phyloP scores from a whole-genome alignment of 2,797 vertebrate genomes.

The Phrynocephalus guinanensis region DNA sequence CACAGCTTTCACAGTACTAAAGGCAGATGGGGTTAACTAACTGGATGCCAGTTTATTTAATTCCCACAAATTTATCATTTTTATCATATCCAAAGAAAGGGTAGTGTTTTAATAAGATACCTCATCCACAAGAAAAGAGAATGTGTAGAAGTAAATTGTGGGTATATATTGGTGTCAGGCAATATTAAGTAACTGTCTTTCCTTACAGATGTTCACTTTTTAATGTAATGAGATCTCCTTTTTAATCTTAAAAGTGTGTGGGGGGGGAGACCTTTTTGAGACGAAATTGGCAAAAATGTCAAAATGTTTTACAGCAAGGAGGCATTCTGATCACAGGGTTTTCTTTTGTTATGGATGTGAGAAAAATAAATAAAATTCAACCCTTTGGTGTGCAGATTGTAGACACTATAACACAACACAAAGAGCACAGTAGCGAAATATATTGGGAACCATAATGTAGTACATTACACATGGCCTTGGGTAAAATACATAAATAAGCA shows the following conservation, averaged over 20 bases:
- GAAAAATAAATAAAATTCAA: conserved; percentile 50
- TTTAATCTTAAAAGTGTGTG: too few relatives aligned
- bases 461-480: neutral
- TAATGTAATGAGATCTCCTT: neutral
- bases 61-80: conserved; percentile 65
- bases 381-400: conserved; percentile 57
- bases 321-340: conserved; percentile 47
- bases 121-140: conserved; percentile 29
- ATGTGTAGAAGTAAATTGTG: conserved; percentile 45
- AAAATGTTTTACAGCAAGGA: conserved; percentile 38
- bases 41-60: conserved; percentile 67
- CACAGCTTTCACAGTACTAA: conserved; percentile 57
- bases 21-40: conserved; percentile 76
- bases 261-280: conserved; percentile 44
- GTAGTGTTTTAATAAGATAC: conserved; percentile 63
- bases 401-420: conserved; percentile 47
- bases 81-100: conserved; percentile 67
- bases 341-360: conserved; percentile 43
- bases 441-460: conserved; percentile 39
- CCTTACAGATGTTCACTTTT: neutral
- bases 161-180: conserved; percentile 49
- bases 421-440: conserved; percentile 21
- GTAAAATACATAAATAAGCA: neutral
- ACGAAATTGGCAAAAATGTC: conserved; percentile 51
- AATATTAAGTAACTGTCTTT: conserved; percentile 36